A percentile compares a stretch with the other conserved stretches of the same genome.
Conservation (phyloP, 2,888 invertebrate species). For the Melanargia galathea region DNA sequence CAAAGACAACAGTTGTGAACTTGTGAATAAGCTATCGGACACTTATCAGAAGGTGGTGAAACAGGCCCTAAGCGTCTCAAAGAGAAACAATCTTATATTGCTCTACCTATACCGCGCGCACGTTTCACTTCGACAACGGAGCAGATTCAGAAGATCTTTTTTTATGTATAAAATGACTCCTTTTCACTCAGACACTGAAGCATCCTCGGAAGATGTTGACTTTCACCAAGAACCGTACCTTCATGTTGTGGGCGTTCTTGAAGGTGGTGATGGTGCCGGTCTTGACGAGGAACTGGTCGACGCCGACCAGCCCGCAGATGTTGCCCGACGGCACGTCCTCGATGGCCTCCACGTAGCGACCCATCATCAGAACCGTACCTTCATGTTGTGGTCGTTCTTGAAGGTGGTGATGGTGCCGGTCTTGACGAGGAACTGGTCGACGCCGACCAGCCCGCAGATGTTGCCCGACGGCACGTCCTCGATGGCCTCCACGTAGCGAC, state of each 20-base stretch:
- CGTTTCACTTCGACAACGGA: too few relatives aligned
- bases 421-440: conserved; percentile 99
- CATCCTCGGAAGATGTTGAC: too few relatives aligned
- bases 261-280: conserved; percentile 99
- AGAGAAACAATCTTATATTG: too few relatives aligned
- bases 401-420: conserved; percentile 99
- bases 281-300: conserved; percentile 99
- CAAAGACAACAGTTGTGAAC: too few relatives aligned
- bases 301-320: conserved; percentile 99
- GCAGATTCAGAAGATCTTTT: too few relatives aligned
- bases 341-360: conserved; percentile 99
- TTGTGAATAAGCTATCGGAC: too few relatives aligned
- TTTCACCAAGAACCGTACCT: conserved; percentile 74
- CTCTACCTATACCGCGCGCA: too few relatives aligned
- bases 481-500: conserved; percentile 99
- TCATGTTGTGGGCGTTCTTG: conserved; percentile 99
- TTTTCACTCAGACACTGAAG: too few relatives aligned
- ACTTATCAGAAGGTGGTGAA: too few relatives aligned
- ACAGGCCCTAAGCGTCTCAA: too few relatives aligned
- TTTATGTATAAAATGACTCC: too few relatives aligned
- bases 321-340: conserved; percentile 99
- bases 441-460: conserved; percentile 99
- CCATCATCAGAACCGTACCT: conserved; percentile 85
- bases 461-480: conserved; percentile 99
- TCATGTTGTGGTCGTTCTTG: conserved; percentile 99